These are phyloP conservation scores for Euproctis similis DNA, from an alignment of 2,888 invertebrate genomes.

Conservation along the genomic window DNA sequence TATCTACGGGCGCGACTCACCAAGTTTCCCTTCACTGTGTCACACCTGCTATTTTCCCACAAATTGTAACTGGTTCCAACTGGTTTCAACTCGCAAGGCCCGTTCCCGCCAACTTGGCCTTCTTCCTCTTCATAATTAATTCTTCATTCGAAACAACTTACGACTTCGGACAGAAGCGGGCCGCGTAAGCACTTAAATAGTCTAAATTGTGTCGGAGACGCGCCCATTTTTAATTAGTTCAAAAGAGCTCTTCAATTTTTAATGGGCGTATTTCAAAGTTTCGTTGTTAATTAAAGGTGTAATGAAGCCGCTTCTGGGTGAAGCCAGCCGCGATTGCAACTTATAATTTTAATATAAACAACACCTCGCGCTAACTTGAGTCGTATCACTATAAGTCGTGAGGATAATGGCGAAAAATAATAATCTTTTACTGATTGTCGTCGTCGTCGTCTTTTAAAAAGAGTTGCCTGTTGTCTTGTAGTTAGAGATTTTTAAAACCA, in stretches of 20 bases:
- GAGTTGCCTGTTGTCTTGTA: no score
- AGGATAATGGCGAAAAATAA: no score
- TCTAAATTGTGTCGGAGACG: conserved; percentile 67
- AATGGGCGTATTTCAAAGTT: conserved; percentile 58
- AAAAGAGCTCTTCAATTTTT: conserved; percentile 63
- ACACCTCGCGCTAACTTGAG: no score
- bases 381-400: no score
- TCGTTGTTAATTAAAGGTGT: conserved; percentile 46
- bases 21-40: conserved; percentile 54
- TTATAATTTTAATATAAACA: conserved; percentile 33
- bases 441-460: no score
- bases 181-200: conserved; percentile 71
- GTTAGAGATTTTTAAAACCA: no score
- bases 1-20: conserved; percentile 38
- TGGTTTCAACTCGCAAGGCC: conserved; percentile 59
- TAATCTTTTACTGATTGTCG: no score
- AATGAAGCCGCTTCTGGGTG: conserved; percentile 27
- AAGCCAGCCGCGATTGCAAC: conserved; percentile 32
- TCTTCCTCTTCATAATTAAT: conserved; percentile 72
- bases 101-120: conserved; percentile 51
- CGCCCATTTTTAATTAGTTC: conserved; percentile 72
- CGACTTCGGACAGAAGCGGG: conserved; percentile 63
- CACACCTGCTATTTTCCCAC: conserved; percentile 72
- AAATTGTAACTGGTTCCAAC: conserved; percentile 65
- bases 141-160: conserved; percentile 72